phyloP scores from a whole-genome alignment of 2,797 vertebrate genomes.

The Myotis daubentonii region DNA sequence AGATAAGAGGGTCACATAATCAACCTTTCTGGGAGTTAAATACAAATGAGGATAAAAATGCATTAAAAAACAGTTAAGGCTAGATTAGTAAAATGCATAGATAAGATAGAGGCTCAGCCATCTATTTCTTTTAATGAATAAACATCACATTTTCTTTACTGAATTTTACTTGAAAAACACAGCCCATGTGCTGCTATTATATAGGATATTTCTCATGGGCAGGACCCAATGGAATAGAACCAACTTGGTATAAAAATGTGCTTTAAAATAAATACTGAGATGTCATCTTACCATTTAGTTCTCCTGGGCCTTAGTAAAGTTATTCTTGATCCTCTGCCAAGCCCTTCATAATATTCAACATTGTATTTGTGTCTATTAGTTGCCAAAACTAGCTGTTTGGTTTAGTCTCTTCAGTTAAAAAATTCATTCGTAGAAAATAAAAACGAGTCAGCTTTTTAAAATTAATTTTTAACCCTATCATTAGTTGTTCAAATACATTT shows the following conservation, averaged over 20 bases:
- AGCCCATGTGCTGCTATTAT: neutral
- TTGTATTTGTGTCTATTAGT: neutral
- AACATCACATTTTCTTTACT: neutral
- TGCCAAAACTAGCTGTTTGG: slow-evolving; percentile 35
- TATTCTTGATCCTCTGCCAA: slow-evolving; percentile 61
- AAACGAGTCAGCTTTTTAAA: neutral
- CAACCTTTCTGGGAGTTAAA: slow-evolving; percentile 45
- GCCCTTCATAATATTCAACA: neutral
- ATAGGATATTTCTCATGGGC: neutral
- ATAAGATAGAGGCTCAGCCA: neutral
- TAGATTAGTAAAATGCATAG: slow-evolving; percentile 28
- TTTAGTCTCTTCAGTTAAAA: neutral
- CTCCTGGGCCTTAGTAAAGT: neutral
- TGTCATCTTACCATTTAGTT: neutral
- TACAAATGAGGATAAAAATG: slow-evolving; percentile 52
- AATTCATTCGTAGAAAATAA: neutral
- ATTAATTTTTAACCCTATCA: neutral
- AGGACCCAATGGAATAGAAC: neutral
- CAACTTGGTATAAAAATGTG: neutral
- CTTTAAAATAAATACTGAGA: neutral
- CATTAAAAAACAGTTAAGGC: slow-evolving; percentile 45
- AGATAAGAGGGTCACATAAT: slow-evolving; percentile 61
- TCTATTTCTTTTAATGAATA: neutral
- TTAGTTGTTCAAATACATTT: neutral
- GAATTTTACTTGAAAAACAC: slow-evolving; percentile 23